A percentile compares a stretch with the other conserved stretches of the same genome.
These are phyloP conservation scores for Lamellibrachia columna DNA, from an alignment of 2,888 invertebrate genomes.

Conservation along the genomic window DNA sequence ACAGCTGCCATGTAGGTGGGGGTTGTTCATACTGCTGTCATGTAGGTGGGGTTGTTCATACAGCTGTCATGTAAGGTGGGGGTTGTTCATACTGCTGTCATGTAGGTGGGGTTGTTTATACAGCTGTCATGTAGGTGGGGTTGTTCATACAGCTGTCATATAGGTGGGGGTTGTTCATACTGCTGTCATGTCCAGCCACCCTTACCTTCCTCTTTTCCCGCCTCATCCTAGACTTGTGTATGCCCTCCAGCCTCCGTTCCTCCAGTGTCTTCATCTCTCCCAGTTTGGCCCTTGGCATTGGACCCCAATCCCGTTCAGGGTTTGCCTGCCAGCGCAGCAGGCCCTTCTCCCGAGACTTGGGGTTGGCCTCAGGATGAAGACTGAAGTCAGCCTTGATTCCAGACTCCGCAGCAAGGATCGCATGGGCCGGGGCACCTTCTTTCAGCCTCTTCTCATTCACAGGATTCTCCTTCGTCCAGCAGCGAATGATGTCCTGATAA, in stretches of 20 bases:
- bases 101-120: too few relatives aligned
- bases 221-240: slow-evolving; percentile 30
- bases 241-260: slow-evolving; percentile 34
- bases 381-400: slow-evolving; percentile 52
- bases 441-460: slow-evolving; percentile 50
- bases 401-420: slow-evolving; percentile 56
- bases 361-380: slow-evolving; percentile 79
- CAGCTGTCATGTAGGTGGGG: too few relatives aligned
- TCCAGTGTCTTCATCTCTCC: slow-evolving; percentile 31
- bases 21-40: too few relatives aligned
- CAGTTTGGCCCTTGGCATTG: slow-evolving; percentile 77
- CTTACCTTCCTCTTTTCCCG: slow-evolving; percentile 26
- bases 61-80: too few relatives aligned
- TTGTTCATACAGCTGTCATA: too few relatives aligned
- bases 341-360: slow-evolving; percentile 78
- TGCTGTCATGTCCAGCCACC: background rate
- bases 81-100: too few relatives aligned
- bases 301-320: slow-evolving; percentile 90
- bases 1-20: too few relatives aligned
- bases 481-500: slow-evolving; percentile 76
- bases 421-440: slow-evolving; percentile 51
- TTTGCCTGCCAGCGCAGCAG: slow-evolving; percentile 78
- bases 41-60: too few relatives aligned
- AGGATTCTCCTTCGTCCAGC: slow-evolving; percentile 73
- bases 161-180: background rate